A percentile compares a stretch with the other conserved stretches of the same genome.
phyloP scores from a whole-genome alignment of 2,113 vertebrate species.

The Cyanoderma ruficeps region DNA sequence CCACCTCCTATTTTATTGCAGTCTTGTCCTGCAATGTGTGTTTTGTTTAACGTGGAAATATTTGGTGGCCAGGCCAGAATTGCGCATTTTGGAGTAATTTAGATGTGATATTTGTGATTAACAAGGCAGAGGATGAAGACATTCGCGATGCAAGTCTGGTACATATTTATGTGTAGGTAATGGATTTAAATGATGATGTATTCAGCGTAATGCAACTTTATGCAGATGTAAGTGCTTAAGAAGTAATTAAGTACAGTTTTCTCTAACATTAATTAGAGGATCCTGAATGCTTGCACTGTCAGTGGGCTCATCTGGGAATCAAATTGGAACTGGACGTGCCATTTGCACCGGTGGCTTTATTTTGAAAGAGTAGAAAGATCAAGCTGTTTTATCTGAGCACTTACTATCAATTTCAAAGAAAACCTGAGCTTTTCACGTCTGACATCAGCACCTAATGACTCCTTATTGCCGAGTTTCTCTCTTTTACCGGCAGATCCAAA shows the following conservation, averaged over 20 bases:
- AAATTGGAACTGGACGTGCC: not conserved
- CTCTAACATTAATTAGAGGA: slow-evolving; percentile 5
- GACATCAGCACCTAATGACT: not conserved
- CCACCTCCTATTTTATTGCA: not conserved
- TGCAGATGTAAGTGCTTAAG: slow-evolving; percentile 11
- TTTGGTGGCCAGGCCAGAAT: not conserved
- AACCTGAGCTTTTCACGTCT: not conserved
- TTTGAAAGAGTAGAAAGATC: not conserved
- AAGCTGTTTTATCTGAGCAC: not conserved
- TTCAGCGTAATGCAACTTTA: slow-evolving; percentile 17
- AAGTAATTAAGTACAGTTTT: slow-evolving; percentile 24
- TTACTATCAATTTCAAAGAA: not conserved
- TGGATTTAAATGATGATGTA: slow-evolving; percentile 3
- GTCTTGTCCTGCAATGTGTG: not conserved
- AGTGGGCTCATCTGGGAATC: not conserved
- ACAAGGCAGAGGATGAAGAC: not conserved
- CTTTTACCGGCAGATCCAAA: not conserved
- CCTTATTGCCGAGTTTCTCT: not conserved
- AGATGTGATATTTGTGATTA: not conserved
- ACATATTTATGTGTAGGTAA: not conserved
- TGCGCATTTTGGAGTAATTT: not conserved
- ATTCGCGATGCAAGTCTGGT: slow-evolving; percentile 11
- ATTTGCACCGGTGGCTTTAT: not conserved
- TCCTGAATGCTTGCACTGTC: not conserved
- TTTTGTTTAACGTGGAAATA: not conserved